phyloP scores from a whole-genome alignment of 2,888 invertebrate genomes.

The Amblyjoppa fuscipennis region DNA sequence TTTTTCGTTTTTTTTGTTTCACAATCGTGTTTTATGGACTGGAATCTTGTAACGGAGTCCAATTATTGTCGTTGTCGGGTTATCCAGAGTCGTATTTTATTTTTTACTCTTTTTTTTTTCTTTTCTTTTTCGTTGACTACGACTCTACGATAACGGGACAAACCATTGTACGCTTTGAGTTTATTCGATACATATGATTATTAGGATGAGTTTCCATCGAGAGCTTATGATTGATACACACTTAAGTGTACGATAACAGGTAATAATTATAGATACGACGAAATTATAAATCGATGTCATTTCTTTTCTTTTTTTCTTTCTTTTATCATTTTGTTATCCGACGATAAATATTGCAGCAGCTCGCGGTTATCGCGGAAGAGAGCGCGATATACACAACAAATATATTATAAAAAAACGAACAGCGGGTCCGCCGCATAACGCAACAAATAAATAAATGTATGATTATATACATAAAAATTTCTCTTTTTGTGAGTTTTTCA shows the following conservation, averaged over 20 bases:
- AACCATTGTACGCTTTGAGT: constrained; percentile 69
- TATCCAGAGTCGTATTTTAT: constrained; percentile 48
- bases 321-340: constrained; percentile 49
- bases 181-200: constrained; percentile 69
- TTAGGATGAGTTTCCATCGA: constrained; percentile 61
- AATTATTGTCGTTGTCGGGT: constrained; percentile 65
- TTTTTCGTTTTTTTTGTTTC: constrained; percentile 34
- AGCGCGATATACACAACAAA: constrained; percentile 57
- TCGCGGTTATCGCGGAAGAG: constrained; percentile 54
- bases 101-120: not conserved
- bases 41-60: constrained; percentile 54
- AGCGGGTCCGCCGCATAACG: constrained; percentile 70
- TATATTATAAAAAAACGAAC: constrained; percentile 64
- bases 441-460: constrained; percentile 78
- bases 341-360: constrained; percentile 69
- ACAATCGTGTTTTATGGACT: constrained; percentile 41
- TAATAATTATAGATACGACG: constrained; percentile 67
- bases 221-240: constrained; percentile 66
- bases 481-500: constrained; percentile 19
- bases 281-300: constrained; percentile 42
- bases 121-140: constrained; percentile 29
- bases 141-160: constrained; percentile 74
- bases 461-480: constrained; percentile 63
- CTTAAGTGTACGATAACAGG: constrained; percentile 70
- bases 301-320: constrained; percentile 35